Evolutionary conservation across 2,888 invertebrate species (phyloP).

Genomic region (Andrena minutula): DNA sequence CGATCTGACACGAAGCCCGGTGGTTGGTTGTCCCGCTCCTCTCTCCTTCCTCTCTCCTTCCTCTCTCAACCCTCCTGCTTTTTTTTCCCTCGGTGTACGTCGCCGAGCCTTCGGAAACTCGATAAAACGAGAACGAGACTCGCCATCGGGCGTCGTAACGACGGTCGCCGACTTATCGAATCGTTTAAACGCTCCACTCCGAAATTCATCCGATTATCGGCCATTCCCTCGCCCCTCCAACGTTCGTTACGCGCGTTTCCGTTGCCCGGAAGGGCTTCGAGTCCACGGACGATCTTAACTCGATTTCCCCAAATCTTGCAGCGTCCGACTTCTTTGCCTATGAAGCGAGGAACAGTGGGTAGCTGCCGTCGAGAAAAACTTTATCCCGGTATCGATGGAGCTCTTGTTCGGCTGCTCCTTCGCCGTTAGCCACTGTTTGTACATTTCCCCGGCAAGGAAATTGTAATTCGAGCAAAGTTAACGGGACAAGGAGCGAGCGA

Average conservation of each 20-base stretch:
- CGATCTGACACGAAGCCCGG: constrained; percentile 61
- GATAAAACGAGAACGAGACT: constrained; percentile 30
- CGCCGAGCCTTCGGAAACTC: constrained; percentile 21
- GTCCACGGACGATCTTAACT: constrained; percentile 18
- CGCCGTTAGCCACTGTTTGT: constrained; percentile 13
- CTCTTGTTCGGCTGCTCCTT: not conserved
- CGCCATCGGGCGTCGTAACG: constrained; percentile 55
- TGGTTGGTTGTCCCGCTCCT: constrained; percentile 43
- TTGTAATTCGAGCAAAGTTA: not conserved
- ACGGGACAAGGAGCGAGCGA: not conserved
- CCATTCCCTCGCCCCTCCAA: constrained; percentile 22
- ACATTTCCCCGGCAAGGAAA: not conserved
- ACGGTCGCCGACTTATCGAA: constrained; percentile 65
- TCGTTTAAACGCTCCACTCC: constrained; percentile 59
- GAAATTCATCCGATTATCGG: constrained; percentile 62
- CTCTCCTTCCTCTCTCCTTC: constrained; percentile 16
- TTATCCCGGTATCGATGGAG: constrained; percentile 8
- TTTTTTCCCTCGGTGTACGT: not conserved
- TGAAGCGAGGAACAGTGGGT: not conserved
- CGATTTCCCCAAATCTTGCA: not conserved
- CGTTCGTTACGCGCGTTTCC: constrained; percentile 21
- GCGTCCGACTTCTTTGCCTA: no score
- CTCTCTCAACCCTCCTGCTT: constrained; percentile 8
- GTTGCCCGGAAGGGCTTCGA: not conserved
- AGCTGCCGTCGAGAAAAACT: not conserved